phyloP scores from a whole-genome alignment of 2,888 invertebrate species.

The Cryptus viduatorius region DNA sequence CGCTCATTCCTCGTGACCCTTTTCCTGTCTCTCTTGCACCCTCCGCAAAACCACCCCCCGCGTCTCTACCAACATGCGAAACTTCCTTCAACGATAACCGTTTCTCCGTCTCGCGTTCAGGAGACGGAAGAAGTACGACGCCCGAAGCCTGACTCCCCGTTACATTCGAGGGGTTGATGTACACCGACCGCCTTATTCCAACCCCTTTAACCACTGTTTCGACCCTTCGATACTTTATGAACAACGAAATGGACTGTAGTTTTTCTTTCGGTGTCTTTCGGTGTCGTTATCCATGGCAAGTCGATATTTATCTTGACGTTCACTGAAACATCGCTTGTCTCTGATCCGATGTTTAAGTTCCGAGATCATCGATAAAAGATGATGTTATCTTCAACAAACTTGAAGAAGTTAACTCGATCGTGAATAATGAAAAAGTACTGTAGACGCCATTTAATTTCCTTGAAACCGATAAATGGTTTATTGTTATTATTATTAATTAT shows the following conservation, averaged over 20 bases:
- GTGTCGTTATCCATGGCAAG: conserved; percentile 32
- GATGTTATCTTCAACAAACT: not conserved
- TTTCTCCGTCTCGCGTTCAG: conserved; percentile 19
- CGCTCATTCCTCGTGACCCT: conserved; percentile 32
- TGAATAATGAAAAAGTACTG: too few relatives aligned
- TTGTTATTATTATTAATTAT: too few relatives aligned
- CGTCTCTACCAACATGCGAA: conserved; percentile 67
- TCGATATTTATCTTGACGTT: conserved; percentile 15
- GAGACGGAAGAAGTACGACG: not conserved
- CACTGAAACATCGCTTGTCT: conserved; percentile 20
- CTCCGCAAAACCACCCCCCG: not conserved
- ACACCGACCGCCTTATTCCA: conserved; percentile 55
- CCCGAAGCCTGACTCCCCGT: conserved; percentile 30
- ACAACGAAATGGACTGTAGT: conserved; percentile 45
- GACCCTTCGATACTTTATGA: conserved; percentile 49
- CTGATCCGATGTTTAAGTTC: conserved; percentile 15
- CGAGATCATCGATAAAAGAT: not conserved
- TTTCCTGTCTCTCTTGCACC: conserved; percentile 23
- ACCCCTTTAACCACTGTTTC: conserved; percentile 11
- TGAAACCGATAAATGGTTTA: too few relatives aligned
- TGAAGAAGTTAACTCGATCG: too few relatives aligned
- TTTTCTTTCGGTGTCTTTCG: conserved; percentile 48
- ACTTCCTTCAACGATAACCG: conserved; percentile 48
- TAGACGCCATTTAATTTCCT: too few relatives aligned
- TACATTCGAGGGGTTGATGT: conserved; percentile 45